Evolutionary conservation across 2,113 vertebrate genomes (phyloP), one percentile per base, ranked within the genome.

Genomic region (Melierax canorus): DNA sequence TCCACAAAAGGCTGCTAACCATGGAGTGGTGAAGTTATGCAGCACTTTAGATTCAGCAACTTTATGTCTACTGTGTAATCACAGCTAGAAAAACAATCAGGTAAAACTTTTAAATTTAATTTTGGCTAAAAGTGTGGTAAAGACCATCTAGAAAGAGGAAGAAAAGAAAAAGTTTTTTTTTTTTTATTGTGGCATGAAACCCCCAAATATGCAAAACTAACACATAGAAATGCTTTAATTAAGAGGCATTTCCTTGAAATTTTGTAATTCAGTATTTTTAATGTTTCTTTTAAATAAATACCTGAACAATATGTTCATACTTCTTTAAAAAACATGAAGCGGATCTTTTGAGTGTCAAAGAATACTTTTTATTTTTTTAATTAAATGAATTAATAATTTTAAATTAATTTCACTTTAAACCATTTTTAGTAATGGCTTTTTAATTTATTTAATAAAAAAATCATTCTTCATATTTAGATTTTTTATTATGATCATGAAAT

Each of bases 131-230:
- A 55, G 3, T 34, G 21, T 50, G 6, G 13, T 68, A 58, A 72
- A n/a, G 6, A 3, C 4, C 50, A 1, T 34, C 2, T 2, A 56
- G 27, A 74, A 19, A 64, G 6, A 4, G 1, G 11, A 22, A 63
- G 34, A 26, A 73, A 71, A 82, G 1, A 9, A 50, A 45, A n/a
- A 41, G 1, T 14, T 2, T 11, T 5, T 4, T n/a, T 39, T n/a
- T 29, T 29, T 56, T 29, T 39, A 10, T 16, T 60, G 22, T 69
- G 19, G 3, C 7, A 16, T 56, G 14, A 66, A 82, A 66, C 12
- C 1, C 1, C 5, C 4, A 24, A 27, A 69, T 51, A 27, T 14
- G 2, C 12, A 15, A 56, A 24, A 8, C 2, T n/a, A 45, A 27
- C 1, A 23, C 1, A 5, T 1, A n/a, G 4, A 53, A 86, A 69